Evolutionary conservation across 2,888 invertebrate genomes (phyloP).

Genomic region (Polydrusus tereticollis): DNA sequence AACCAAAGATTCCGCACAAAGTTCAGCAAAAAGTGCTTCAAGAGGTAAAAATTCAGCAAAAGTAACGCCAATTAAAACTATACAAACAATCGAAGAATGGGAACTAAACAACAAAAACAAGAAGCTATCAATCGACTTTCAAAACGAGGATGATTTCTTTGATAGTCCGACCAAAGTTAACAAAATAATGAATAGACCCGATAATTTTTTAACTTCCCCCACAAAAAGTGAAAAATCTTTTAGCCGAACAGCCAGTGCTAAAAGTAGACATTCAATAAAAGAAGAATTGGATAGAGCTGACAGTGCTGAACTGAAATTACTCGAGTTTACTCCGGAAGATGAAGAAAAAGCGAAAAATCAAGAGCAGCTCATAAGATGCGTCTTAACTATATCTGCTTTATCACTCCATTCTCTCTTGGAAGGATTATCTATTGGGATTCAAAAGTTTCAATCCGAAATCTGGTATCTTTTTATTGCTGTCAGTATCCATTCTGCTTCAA

Average conservation of each 20-base stretch:
- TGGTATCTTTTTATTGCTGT: slow-evolving; percentile 71
- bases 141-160: slow-evolving; percentile 15
- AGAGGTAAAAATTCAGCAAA: slow-evolving; percentile 19
- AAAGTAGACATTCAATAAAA: slow-evolving; percentile 54
- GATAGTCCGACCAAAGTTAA: slow-evolving; percentile 38
- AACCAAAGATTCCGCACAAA: slow-evolving; percentile 10
- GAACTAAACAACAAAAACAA: slow-evolving; percentile 31
- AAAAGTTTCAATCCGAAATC: slow-evolving; percentile 65
- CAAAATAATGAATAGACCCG: slow-evolving; percentile 36
- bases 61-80: slow-evolving; percentile 32
- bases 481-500: slow-evolving; percentile 69
- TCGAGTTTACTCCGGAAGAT: slow-evolving; percentile 53
- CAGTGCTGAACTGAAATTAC: slow-evolving; percentile 42
- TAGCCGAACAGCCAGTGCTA: slow-evolving; percentile 51
- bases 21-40: background rate
- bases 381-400: slow-evolving; percentile 68
- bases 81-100: slow-evolving; percentile 44
- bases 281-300: slow-evolving; percentile 49
- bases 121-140: background rate
- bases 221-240: slow-evolving; percentile 36
- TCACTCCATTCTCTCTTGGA: slow-evolving; percentile 71
- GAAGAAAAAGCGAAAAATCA: slow-evolving; percentile 37
- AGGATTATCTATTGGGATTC: slow-evolving; percentile 70
- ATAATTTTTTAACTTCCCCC: slow-evolving; percentile 28
- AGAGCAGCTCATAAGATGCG: slow-evolving; percentile 64